These are phyloP conservation scores for Nasonia giraulti DNA, from an alignment of 1,140 invertebrate genomes.

Conservation along the genomic window DNA sequence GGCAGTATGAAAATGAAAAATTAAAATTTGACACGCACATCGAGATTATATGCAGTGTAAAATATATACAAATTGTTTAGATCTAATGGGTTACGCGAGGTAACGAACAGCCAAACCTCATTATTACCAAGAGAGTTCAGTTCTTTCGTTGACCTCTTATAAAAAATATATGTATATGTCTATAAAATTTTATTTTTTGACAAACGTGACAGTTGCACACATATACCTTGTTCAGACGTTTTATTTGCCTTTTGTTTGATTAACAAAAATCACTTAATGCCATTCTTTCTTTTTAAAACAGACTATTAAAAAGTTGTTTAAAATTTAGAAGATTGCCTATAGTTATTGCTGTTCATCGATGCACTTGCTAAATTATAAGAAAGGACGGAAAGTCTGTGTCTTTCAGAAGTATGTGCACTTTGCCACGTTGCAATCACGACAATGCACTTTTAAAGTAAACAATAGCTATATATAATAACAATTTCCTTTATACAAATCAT, in stretches of 20 bases:
- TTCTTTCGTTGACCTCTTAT: conserved; percentile 54
- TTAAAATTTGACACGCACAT: conserved; percentile 45
- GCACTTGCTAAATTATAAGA: background rate
- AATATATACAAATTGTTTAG: conserved; percentile 60
- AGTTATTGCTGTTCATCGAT: conserved; percentile 12
- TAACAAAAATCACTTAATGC: conserved; percentile 38
- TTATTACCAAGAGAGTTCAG: background rate
- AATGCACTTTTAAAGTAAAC: conserved; percentile 39
- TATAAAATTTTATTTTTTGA: conserved; percentile 44
- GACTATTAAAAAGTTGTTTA: background rate
- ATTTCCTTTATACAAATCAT: conserved; percentile 50
- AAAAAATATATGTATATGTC: conserved; percentile 57
- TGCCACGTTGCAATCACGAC: conserved; percentile 24
- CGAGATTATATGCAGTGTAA: conserved; percentile 56
- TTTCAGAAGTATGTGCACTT: conserved; percentile 10
- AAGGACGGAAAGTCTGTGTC: conserved; percentile 41
- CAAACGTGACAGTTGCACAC: conserved; percentile 29
- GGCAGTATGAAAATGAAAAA: conserved; percentile 46
- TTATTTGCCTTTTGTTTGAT: conserved; percentile 52
- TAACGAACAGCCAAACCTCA: conserved; percentile 10
- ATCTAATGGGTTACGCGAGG: conserved; percentile 34
- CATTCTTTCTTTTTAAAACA: background rate
- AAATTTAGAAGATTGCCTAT: background rate
- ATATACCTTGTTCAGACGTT: conserved; percentile 36
- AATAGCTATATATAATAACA: conserved; percentile 38